Evolutionary conservation across 2,113 vertebrate genomes (phyloP).

Genomic region (Ranitomeya variabilis): DNA sequence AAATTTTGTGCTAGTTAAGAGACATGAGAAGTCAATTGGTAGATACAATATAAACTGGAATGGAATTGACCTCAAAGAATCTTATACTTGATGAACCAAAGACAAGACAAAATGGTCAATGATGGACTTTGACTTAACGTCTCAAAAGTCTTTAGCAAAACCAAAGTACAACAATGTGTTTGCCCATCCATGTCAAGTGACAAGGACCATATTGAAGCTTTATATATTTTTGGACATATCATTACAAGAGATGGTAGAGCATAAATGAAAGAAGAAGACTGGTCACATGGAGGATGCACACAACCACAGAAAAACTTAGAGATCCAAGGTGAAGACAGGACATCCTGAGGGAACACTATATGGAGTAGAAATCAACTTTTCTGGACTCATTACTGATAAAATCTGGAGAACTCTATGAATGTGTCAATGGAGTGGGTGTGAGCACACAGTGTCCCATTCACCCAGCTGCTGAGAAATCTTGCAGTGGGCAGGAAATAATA

Average conservation of each 20-base stretch:
- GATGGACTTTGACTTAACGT: no score
- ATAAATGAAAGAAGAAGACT: not conserved
- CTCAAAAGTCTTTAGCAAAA: no score
- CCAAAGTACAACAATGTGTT: no score
- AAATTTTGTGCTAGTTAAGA: not conserved
- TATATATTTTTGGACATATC: no score
- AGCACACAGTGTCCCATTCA: not conserved
- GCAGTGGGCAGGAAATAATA: slow-evolving; percentile 44
- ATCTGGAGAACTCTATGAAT: not conserved
- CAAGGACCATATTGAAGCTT: no score
- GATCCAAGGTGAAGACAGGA: not conserved
- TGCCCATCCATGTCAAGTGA: no score
- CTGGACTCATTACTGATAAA: not conserved
- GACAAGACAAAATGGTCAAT: not conserved
- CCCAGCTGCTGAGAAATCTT: slow-evolving; percentile 10
- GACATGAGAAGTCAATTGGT: not conserved
- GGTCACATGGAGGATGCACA: not conserved
- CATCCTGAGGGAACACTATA: not conserved
- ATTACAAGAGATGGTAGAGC: no score
- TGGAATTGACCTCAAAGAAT: not conserved
- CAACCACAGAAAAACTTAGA: not conserved
- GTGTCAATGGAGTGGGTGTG: not conserved
- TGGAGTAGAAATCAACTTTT: not conserved
- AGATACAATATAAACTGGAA: not conserved
- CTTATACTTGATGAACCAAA: not conserved